phyloP scores from a whole-genome alignment of 1,140 invertebrate species.

The Euschistus heros region DNA sequence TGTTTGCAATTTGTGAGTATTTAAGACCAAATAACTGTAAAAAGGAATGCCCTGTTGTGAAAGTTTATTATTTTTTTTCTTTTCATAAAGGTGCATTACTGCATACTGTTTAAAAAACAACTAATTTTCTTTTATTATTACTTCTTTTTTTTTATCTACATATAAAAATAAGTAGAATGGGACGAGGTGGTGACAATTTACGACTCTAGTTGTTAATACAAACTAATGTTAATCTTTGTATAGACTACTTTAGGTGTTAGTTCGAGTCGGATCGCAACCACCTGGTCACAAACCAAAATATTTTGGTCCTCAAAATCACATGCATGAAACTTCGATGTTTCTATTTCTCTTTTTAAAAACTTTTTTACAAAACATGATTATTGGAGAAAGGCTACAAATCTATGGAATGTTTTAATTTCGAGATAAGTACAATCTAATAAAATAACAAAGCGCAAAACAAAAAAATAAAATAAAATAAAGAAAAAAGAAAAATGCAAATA shows the following conservation, averaged over 20 bases:
- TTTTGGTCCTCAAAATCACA: constrained; percentile 30
- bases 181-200: constrained; percentile 13
- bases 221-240: constrained; percentile 8
- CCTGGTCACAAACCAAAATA: constrained; percentile 22
- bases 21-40: constrained; percentile 2
- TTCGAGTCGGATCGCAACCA: constrained; percentile 4
- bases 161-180: constrained; percentile 25
- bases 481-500: constrained; percentile 20
- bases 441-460: constrained; percentile 14
- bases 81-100: constrained; percentile 17
- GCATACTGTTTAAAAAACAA: constrained; percentile 9
- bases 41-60: constrained; percentile 2
- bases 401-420: constrained; percentile 26
- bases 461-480: no score
- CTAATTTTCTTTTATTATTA: constrained; percentile 7
- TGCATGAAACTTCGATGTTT: constrained; percentile 30
- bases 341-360: constrained; percentile 9
- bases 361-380: constrained; percentile 13
- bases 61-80: no score
- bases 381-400: constrained; percentile 9
- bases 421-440: constrained; percentile 13
- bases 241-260: constrained; percentile 3
- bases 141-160: constrained; percentile 11
- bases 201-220: constrained; percentile 5
- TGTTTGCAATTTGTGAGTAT: constrained; percentile 14